Conservation (phyloP, 2,113 vertebrate genomes). For the Cryptotis parvus region DNA sequence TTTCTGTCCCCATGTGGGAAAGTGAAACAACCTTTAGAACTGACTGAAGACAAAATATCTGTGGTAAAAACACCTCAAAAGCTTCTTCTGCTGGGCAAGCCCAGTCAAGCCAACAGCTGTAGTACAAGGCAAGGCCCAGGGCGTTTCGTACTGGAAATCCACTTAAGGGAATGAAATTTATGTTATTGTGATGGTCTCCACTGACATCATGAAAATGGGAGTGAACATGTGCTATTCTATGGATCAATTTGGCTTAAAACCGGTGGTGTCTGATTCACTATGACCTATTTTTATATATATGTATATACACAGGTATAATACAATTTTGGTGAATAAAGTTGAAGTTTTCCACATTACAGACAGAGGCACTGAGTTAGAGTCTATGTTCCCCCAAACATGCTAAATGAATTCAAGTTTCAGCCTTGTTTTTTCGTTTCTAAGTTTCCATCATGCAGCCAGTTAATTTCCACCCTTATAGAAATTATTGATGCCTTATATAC, state of each 20-base stretch:
- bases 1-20: slow-evolving; percentile 14
- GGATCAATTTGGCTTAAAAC: slow-evolving; percentile 54
- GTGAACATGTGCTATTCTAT: background rate
- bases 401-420: slow-evolving; percentile 70
- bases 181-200: background rate
- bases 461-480: slow-evolving; percentile 54
- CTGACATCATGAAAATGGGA: background rate
- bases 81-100: slow-evolving; percentile 16
- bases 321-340: slow-evolving; percentile 69
- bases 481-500: slow-evolving; percentile 53
- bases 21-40: slow-evolving; percentile 30
- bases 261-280: background rate
- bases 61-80: background rate
- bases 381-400: slow-evolving; percentile 53
- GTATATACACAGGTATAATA: slow-evolving; percentile 63
- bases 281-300: slow-evolving; percentile 30
- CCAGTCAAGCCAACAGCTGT: background rate
- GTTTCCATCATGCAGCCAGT: slow-evolving; percentile 68
- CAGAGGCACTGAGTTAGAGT: slow-evolving; percentile 74
- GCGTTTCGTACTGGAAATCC: background rate
- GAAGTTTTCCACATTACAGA: slow-evolving; percentile 70
- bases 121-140: background rate
- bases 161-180: background rate
- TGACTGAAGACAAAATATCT: background rate
- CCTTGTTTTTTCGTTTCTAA: slow-evolving; percentile 53